Conservation (phyloP, 2,888 invertebrate genomes). For the Andrena hattorfiana region DNA sequence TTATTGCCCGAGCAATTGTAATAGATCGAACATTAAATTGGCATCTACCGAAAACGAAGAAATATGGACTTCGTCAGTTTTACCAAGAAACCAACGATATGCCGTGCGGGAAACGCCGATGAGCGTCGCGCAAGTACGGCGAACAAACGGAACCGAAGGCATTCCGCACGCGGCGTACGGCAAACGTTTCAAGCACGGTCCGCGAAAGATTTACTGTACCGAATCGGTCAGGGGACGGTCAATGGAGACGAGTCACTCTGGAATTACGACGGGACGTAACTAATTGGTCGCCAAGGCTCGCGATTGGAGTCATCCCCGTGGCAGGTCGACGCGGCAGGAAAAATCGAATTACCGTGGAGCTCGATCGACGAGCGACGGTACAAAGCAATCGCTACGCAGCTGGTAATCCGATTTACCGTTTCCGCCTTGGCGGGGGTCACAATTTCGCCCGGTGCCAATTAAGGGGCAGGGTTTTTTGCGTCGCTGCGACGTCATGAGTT, state of each 20-base stretch:
- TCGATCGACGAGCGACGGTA: slow-evolving; percentile 14
- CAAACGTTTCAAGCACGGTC: neutral
- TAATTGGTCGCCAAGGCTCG: neutral
- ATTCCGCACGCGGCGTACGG: no score
- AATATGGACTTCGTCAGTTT: no score
- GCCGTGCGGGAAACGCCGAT: no score
- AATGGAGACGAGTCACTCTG: neutral
- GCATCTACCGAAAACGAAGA: no score
- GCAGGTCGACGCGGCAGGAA: neutral
- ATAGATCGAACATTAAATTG: no score
- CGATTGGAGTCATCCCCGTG: neutral
- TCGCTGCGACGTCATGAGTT: neutral
- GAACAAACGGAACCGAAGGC: no score
- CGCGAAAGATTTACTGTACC: neutral
- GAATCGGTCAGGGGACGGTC: neutral
- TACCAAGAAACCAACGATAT: no score
- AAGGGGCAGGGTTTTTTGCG: neutral
- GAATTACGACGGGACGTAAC: neutral
- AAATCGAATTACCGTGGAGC: slow-evolving; percentile 26
- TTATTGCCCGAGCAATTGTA: no score
- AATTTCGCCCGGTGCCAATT: slow-evolving; percentile 15
- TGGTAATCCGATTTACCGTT: slow-evolving; percentile 33
- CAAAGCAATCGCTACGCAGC: slow-evolving; percentile 11
- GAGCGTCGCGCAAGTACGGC: no score
- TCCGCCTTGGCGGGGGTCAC: neutral